Evolutionary conservation across 2,797 vertebrate genomes (phyloP).

Genomic region (Tapera naevia): DNA sequence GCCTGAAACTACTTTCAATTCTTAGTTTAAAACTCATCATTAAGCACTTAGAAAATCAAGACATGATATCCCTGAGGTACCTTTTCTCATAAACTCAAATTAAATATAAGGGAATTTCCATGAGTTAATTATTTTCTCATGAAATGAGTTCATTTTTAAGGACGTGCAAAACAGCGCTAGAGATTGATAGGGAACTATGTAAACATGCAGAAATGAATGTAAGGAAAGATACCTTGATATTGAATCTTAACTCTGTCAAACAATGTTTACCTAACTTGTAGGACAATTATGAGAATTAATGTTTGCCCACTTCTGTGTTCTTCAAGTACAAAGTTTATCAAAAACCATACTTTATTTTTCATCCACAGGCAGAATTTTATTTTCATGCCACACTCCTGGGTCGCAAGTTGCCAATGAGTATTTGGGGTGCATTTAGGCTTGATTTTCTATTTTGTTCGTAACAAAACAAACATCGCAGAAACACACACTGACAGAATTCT

Average conservation of each 20-base stretch:
- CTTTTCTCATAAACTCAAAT: neutral
- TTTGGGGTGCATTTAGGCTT: neutral
- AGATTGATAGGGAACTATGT: neutral
- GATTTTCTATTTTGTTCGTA: neutral
- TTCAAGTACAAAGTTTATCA: neutral
- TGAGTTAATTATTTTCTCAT: neutral
- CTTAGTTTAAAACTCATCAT: neutral
- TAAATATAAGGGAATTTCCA: neutral
- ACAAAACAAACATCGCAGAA: neutral
- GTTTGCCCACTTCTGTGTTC: neutral
- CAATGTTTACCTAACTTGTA: neutral
- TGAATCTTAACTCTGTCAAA: neutral
- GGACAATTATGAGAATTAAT: neutral
- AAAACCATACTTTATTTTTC: neutral
- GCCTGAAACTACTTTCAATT: neutral
- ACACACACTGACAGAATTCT: neutral
- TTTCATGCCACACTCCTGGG: neutral
- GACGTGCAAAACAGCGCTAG: neutral
- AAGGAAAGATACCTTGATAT: neutral
- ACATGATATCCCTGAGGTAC: neutral
- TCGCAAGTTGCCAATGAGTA: neutral
- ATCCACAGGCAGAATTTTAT: neutral
- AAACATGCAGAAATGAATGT: neutral
- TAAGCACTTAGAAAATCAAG: neutral
- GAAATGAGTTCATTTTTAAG: neutral